Evolutionary conservation across 2,888 invertebrate genomes (phyloP).

Genomic region (Cistogaster globosa): DNA sequence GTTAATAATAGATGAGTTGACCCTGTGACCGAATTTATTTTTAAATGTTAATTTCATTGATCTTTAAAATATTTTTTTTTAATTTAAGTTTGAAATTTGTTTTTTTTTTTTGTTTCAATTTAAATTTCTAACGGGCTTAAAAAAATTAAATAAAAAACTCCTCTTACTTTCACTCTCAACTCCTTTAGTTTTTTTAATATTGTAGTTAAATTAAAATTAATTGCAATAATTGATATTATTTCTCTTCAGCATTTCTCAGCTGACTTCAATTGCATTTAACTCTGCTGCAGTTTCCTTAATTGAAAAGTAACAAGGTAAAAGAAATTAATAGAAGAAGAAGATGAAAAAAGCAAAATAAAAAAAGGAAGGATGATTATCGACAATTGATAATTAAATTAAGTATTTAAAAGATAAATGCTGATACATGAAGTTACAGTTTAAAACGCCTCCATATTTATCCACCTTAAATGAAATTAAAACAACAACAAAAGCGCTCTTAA

Average conservation of each 20-base stretch:
- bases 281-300: conserved; percentile 33
- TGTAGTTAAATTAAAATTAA: conserved; percentile 28
- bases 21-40: too few species aligned
- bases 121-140: too few species aligned
- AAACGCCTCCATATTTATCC: conserved; percentile 19
- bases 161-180: too few species aligned
- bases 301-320: conserved; percentile 38
- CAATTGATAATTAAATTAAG: conserved; percentile 66
- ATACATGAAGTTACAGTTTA: conserved; percentile 7
- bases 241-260: conserved; percentile 14
- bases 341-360: too few species aligned
- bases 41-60: too few species aligned
- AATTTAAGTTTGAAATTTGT: too few species aligned
- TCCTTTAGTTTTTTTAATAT: neutral
- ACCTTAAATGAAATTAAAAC: conserved; percentile 2
- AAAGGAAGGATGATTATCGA: conserved; percentile 46
- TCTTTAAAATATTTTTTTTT: too few species aligned
- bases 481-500: conserved; percentile 2
- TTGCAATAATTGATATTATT: conserved; percentile 7
- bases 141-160: too few species aligned
- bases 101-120: too few species aligned
- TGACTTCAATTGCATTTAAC: conserved; percentile 40
- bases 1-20: too few species aligned
- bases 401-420: conserved; percentile 51
- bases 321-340: neutral